Percentiles rank a stretch among this genome's conserved stretches.
These are phyloP conservation scores for Nemapogon koenigi DNA, from an alignment of 2,888 invertebrate genomes.

Conservation along the genomic window DNA sequence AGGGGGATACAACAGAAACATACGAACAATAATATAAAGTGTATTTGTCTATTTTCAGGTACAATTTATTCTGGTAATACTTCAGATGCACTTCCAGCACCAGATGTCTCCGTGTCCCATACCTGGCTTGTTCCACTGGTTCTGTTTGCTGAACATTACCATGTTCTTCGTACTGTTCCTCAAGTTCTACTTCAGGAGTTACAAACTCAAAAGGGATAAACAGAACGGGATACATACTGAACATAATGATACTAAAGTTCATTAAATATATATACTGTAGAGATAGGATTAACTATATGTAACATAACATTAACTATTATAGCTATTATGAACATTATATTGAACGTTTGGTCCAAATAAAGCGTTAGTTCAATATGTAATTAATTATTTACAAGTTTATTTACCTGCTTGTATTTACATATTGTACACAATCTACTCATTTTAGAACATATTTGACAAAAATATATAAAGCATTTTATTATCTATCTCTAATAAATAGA, in stretches of 20 bases:
- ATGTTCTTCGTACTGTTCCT: constrained; percentile 71
- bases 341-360: not conserved
- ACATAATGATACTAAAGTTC: not conserved
- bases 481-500: no score
- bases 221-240: not conserved
- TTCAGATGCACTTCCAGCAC: constrained; percentile 45
- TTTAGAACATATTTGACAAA: no score
- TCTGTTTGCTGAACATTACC: constrained; percentile 59
- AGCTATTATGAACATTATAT: not conserved
- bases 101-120: constrained; percentile 44
- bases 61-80: constrained; percentile 45
- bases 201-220: constrained; percentile 19
- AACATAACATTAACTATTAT: not conserved
- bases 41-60: constrained; percentile 27
- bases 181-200: constrained; percentile 64
- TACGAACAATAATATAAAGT: no score
- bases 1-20: no score
- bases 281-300: not conserved
- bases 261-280: not conserved
- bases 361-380: not conserved
- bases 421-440: no score
- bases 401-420: not conserved
- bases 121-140: constrained; percentile 58
- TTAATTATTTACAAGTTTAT: not conserved
- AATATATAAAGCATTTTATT: no score